Conservation (phyloP, 92 coral and sea anemone species). For the Porites evermanni region DNA sequence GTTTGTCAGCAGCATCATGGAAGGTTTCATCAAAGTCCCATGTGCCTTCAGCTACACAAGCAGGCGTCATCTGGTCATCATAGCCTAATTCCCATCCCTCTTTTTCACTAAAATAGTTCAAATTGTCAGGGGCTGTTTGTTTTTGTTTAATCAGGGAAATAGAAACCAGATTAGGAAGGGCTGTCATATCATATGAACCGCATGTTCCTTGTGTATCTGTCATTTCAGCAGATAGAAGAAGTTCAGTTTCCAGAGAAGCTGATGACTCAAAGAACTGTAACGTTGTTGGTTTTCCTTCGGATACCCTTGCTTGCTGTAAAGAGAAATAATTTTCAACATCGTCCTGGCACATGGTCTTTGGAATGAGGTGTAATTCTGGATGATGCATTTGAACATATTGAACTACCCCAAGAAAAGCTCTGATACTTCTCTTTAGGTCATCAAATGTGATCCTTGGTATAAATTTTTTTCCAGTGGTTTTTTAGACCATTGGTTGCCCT, state of each 20-base stretch:
- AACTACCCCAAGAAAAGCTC: conserved; percentile 63
- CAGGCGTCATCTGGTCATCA: not conserved
- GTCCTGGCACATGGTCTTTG: conserved; percentile 61
- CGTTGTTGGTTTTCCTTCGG: too few species aligned
- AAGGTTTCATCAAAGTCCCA: not conserved
- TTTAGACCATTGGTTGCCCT: not conserved
- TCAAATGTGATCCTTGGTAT: conserved; percentile 34
- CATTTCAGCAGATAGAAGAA: too few species aligned
- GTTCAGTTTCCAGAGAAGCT: conserved; percentile 65
- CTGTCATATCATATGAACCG: conserved; percentile 52
- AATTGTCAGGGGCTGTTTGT: not conserved
- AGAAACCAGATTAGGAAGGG: conserved; percentile 50
- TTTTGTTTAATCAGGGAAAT: not conserved
- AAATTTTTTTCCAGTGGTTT: conserved; percentile 14
- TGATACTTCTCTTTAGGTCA: conserved; percentile 38
- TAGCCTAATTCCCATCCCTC: not conserved
- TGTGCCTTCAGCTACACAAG: not conserved
- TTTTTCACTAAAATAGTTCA: not conserved
- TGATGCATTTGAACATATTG: conserved; percentile 58
- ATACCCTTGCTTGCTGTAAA: too few species aligned
- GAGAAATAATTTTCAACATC: conserved; percentile 54
- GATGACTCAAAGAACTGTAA: conserved; percentile 1
- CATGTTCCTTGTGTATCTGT: not conserved
- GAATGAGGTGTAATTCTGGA: conserved; percentile 42
- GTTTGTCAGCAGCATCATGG: conserved; percentile 5